Percentiles rank a stretch among this genome's conserved stretches.
Evolutionary conservation across 2,888 invertebrate species (phyloP).

Genomic region (Cephus sareptanus): DNA sequence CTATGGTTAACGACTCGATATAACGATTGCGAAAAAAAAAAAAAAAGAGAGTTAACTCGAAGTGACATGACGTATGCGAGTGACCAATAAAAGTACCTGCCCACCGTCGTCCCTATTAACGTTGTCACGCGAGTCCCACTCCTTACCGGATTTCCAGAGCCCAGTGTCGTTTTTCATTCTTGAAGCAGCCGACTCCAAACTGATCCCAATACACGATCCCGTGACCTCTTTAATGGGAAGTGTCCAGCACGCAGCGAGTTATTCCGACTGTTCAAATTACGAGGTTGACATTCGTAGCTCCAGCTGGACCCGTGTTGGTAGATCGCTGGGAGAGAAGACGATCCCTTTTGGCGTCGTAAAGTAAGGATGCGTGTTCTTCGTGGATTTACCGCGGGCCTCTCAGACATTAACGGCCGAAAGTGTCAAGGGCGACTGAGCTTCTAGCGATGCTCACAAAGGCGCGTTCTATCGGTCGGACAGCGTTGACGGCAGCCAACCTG

Average conservation of each 20-base stretch:
- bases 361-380: background rate
- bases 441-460: slow-evolving; percentile 9
- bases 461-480: slow-evolving; percentile 1
- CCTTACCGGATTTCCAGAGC: slow-evolving; percentile 1
- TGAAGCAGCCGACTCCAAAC: background rate
- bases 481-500: background rate
- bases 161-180: background rate
- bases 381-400: background rate
- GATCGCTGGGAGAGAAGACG: background rate
- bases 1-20: slow-evolving; percentile 9
- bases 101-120: slow-evolving; percentile 52
- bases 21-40: slow-evolving; percentile 18
- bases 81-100: slow-evolving; percentile 46
- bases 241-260: background rate
- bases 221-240: background rate
- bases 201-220: background rate
- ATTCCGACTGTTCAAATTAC: background rate
- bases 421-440: slow-evolving; percentile 57
- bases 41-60: slow-evolving; percentile 28
- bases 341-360: background rate
- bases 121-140: background rate
- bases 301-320: background rate
- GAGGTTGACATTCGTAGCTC: background rate
- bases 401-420: slow-evolving; percentile 40
- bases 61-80: slow-evolving; percentile 54